These are phyloP conservation scores for Tetropium fuscum DNA, from an alignment of 2,888 invertebrate species.

Conservation along the genomic window DNA sequence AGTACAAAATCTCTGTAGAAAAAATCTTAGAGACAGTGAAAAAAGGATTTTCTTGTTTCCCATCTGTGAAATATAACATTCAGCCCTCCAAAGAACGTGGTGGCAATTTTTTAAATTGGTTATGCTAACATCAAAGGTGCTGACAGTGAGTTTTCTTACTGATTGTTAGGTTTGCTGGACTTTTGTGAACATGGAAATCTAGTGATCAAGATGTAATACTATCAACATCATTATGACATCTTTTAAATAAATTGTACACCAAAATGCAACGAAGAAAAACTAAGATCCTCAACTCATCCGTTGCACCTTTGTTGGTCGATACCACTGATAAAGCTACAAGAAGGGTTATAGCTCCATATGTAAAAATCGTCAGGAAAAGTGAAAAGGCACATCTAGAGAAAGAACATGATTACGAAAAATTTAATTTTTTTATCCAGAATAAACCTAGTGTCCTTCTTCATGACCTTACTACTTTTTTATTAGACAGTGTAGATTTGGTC, in stretches of 20 bases:
- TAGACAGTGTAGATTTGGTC: slow-evolving; percentile 70
- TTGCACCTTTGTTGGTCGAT: slow-evolving; percentile 34
- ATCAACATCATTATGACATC: neutral
- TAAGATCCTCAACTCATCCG: slow-evolving; percentile 33
- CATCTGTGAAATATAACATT: too few relatives aligned
- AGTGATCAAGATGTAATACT: neutral
- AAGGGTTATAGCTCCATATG: slow-evolving; percentile 72
- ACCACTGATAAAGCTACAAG: slow-evolving; percentile 69
- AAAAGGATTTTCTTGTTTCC: too few relatives aligned
- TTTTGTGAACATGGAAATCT: too few relatives aligned
- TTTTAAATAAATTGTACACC: neutral
- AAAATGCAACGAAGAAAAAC: slow-evolving; percentile 37
- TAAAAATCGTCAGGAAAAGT: slow-evolving; percentile 59
- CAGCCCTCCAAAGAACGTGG: too few relatives aligned
- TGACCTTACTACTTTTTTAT: slow-evolving; percentile 66
- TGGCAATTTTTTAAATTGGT: too few relatives aligned
- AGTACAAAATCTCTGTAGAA: too few relatives aligned
- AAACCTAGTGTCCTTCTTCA: slow-evolving; percentile 61
- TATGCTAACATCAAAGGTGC: too few relatives aligned
- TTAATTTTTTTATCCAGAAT: slow-evolving; percentile 60
- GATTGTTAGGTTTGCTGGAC: too few relatives aligned
- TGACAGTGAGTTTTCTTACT: too few relatives aligned
- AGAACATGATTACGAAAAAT: slow-evolving; percentile 53
- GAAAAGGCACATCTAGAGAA: slow-evolving; percentile 44
- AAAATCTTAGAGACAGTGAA: too few relatives aligned